Evolutionary conservation across 2,797 vertebrate genomes (phyloP).

Genomic region (Nothura maculosa): DNA sequence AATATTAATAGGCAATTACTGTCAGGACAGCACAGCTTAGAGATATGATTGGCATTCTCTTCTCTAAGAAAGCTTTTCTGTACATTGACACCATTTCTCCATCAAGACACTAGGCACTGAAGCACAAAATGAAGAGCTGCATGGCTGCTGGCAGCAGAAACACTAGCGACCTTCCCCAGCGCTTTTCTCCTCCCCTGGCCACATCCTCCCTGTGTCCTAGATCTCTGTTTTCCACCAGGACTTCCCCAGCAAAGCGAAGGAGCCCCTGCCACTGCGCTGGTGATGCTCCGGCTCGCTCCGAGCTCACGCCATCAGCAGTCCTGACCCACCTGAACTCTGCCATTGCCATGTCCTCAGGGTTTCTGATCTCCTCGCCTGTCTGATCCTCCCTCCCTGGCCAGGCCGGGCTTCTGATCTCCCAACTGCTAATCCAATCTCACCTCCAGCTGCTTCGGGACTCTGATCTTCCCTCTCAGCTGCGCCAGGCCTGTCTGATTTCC

Average conservation of each 20-base stretch:
- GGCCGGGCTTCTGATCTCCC: background rate
- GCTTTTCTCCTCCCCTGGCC: background rate
- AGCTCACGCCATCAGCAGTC: background rate
- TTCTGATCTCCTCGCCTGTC: background rate
- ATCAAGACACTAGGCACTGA: background rate
- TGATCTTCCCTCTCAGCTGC: conserved; percentile 4
- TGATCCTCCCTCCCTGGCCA: background rate
- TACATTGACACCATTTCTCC: background rate
- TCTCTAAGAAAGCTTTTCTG: background rate
- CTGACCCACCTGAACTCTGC: background rate
- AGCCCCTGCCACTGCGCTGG: background rate
- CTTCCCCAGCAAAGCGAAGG: background rate
- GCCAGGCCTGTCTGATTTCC: background rate
- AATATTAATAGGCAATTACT: background rate
- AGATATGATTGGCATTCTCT: background rate
- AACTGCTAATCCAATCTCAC: background rate
- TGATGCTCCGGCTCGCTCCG: background rate
- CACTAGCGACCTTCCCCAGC: background rate
- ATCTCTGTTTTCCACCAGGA: rapidly evolving
- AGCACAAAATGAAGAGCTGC: background rate
- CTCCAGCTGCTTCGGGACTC: background rate
- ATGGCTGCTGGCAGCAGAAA: background rate
- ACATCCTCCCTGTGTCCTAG: rapidly evolving
- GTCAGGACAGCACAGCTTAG: background rate
- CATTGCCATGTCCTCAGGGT: rapidly evolving